Evolutionary conservation across 2,888 invertebrate species (phyloP), one percentile per base, ranked within the genome.

Genomic region (Galeruca laticollis): DNA sequence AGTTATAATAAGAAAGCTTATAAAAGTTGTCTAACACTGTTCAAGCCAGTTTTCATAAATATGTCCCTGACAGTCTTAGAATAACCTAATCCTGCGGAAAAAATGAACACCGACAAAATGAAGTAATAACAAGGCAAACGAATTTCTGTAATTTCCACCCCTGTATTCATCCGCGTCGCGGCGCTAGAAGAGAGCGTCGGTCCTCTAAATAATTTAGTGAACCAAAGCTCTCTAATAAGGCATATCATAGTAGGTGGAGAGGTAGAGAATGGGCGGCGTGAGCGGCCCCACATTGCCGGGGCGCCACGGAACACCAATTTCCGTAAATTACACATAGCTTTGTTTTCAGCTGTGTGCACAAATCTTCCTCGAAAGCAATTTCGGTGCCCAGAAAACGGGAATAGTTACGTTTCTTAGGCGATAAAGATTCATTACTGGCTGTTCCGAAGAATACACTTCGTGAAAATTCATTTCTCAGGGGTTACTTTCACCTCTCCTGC

Each of bases 251-350:
- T 69, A 60, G 64, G 70, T 54, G 68, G 76, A 73, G 76, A 71
- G 71, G 72, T 54, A 49, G 62, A 59, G 60, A 54, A 68, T 68
- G 69, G 68, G 71, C 57, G 64, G 69, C 57, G 65, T 67, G 52
- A 47, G 52, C 59, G 47, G 68, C 66, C 70, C 69, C 64, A 64
- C 65, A 66, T 60, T 66, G 66, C 66, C 66, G 66, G 78, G 78
- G 73, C 78, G 79, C 78, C 79, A 76, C 79, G 77, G 80, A 81
- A 82, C 84, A 84, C 85, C 86, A 84, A 86, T 87, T 87, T 86
- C 84, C 87, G 83, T 86, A 87, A 87, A 87, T 87, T 86, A 87
- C 86, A 86, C 84, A 84, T 83, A 84, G 86, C 86, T 87, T 87
- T 87, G 87, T 87, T 87, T 87, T 83, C 83, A 81, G 83, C 82